Conservation (phyloP, 1,140 invertebrate genomes). For the Coelopa frigida region DNA sequence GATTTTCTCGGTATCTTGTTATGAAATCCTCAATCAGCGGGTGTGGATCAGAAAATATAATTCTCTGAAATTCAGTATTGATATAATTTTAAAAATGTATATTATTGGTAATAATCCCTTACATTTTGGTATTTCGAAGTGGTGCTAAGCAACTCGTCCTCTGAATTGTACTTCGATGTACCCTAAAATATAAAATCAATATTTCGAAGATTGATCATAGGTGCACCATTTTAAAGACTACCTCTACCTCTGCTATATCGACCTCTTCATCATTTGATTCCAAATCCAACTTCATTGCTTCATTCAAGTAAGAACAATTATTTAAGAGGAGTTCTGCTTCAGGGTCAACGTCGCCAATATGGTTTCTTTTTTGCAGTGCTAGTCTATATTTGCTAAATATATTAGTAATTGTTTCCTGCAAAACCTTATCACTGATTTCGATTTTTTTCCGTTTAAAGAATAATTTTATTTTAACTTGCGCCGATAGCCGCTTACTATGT, state of each 20-base stretch:
- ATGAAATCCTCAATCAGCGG: slow-evolving; percentile 5
- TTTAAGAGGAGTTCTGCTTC: not conserved
- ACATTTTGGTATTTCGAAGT: not conserved
- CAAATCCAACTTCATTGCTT: too few species aligned
- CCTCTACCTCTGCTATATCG: too few species aligned
- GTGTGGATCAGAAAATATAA: not conserved
- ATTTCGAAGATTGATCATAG: too few species aligned
- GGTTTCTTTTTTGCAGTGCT: not conserved
- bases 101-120: slow-evolving; percentile 4
- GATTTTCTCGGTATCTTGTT: not conserved
- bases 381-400: slow-evolving; percentile 3
- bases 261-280: too few species aligned
- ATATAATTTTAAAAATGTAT: not conserved
- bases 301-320: too few species aligned
- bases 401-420: not conserved
- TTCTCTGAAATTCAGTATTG: not conserved
- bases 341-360: slow-evolving; percentile 1
- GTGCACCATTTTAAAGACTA: too few species aligned
- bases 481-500: not conserved
- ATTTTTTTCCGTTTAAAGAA: not conserved
- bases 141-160: too few species aligned
- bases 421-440: not conserved
- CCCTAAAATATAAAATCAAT: too few species aligned
- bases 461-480: not conserved
- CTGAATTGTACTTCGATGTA: too few species aligned